Conservation (phyloP, 1,140 invertebrate species). For the Drosophila elegans region DNA sequence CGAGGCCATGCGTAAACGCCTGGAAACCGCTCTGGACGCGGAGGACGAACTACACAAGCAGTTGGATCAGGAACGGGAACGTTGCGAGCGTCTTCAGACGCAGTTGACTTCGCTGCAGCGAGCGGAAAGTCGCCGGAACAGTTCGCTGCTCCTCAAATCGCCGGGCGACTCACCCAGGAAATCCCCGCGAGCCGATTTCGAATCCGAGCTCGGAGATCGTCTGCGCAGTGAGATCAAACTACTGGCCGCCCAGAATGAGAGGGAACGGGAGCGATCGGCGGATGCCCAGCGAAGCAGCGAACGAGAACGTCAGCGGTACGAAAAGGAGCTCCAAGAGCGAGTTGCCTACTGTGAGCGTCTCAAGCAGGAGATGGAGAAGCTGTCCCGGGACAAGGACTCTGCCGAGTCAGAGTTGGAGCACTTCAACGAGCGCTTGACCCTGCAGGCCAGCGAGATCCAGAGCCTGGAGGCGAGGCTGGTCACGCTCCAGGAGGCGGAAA, state of each 20-base stretch:
- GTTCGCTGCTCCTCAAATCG: slow-evolving; percentile 66
- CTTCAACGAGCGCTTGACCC: slow-evolving; percentile 75
- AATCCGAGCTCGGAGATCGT: slow-evolving; percentile 85
- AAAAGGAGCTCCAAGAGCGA: slow-evolving; percentile 86
- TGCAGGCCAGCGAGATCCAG: slow-evolving; percentile 77
- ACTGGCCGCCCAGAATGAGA: slow-evolving; percentile 85
- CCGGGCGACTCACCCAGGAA: slow-evolving; percentile 77
- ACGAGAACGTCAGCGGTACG: slow-evolving; percentile 85
- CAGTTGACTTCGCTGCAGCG: slow-evolving; percentile 75
- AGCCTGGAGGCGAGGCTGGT: slow-evolving; percentile 74
- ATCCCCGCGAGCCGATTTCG: slow-evolving; percentile 75
- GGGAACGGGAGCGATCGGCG: slow-evolving; percentile 84
- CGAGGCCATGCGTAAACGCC: slow-evolving; percentile 87
- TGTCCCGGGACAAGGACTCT: slow-evolving; percentile 74
- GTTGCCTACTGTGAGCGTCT: slow-evolving; percentile 86
- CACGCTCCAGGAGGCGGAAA: slow-evolving; percentile 77
- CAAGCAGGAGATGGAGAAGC: slow-evolving; percentile 81
- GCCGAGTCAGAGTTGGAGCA: slow-evolving; percentile 77
- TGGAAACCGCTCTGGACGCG: slow-evolving; percentile 87
- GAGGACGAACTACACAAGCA: slow-evolving; percentile 88
- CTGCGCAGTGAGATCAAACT: slow-evolving; percentile 86
- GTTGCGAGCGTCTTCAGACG: slow-evolving; percentile 86
- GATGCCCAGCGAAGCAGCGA: slow-evolving; percentile 85
- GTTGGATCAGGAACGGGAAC: slow-evolving; percentile 86
- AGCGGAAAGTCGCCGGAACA: slow-evolving; percentile 73